Base-by-base conservation (phyloP, 2,797 vertebrate species). In the Ataeniobius toweri region DNA sequence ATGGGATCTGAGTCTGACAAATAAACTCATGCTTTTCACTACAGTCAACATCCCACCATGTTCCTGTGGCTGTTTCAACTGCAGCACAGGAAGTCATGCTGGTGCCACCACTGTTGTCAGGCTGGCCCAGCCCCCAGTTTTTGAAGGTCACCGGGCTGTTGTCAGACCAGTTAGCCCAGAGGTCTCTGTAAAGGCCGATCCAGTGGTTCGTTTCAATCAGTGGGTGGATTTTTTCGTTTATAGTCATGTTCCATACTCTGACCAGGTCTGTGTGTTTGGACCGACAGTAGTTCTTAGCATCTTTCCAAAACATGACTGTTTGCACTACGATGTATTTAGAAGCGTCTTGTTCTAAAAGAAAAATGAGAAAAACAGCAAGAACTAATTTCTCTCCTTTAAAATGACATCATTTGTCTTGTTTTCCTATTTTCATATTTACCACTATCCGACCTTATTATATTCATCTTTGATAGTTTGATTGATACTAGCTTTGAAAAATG, bases 131-230 rank as follows among this genome's bases (percentile, higher is more conserved):
- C 0, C 36, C 20, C 93, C 92, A 94, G 74, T 87, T 81, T 18
- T 6, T 72, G 74, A 88, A 91, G 24, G 13, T 76, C 1, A 46
- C 39, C 5, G 6, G 65, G 3, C 14, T 85, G 16, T 56, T 41
- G 76, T 92, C 87, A 18, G 91, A 93, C 92, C 93, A 93, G 8
- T 67, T 2, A 28, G 18, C 28, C 83, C 90, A 91, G 1, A 10
- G 0, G 0, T 46, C 9, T 76, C 83, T 86, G 73, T 79, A 18
- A 22, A 94, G 91, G 31, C 92, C 90, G 0, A 93, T 91, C 93
- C 92, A 93, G 13, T 56, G 0, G 0, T 0, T 0, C 0, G 0
- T 0, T 10, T 3, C 0, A n/a, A 78, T 1, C 26, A 68, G 0
- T 0, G 16, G 0, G 0, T n/a, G 0, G 46, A 90, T 74, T 1